Evolutionary conservation across 2,888 invertebrate species (phyloP).

Genomic region (Protonemura montana): DNA sequence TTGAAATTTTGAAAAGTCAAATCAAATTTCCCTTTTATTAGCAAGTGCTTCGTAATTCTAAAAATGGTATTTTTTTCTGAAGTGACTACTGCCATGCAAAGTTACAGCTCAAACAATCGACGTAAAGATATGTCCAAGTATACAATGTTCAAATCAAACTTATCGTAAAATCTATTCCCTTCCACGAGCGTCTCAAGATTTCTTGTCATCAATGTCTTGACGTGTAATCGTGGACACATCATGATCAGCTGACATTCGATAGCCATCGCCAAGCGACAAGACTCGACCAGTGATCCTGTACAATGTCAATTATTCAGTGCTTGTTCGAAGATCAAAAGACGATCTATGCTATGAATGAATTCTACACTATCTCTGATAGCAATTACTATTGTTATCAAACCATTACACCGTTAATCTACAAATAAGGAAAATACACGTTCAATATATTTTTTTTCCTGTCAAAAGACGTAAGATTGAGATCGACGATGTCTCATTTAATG

Average conservation of each 20-base stretch:
- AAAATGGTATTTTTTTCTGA: too few relatives aligned
- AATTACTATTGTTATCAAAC: conserved; percentile 7
- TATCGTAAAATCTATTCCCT: neutral
- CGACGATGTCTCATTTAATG: conserved; percentile 7
- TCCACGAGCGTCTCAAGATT: neutral
- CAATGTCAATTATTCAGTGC: neutral
- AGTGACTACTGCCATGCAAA: too few relatives aligned
- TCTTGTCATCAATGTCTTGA: neutral
- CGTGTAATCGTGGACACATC: neutral
- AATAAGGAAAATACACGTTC: neutral
- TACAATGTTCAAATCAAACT: neutral
- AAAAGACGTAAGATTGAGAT: neutral
- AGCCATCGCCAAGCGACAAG: neutral
- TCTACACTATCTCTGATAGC: neutral
- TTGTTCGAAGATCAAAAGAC: neutral
- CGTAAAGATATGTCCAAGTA: neutral
- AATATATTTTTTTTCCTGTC: neutral
- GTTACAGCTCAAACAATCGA: too few relatives aligned
- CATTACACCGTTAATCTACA: neutral
- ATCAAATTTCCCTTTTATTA: too few relatives aligned
- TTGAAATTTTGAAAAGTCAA: too few relatives aligned
- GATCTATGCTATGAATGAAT: neutral
- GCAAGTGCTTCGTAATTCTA: too few relatives aligned
- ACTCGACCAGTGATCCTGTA: neutral
- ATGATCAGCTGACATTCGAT: neutral